Percentiles rank a stretch among this genome's conserved stretches.
Evolutionary conservation across 2,888 invertebrate species (phyloP).

Genomic region (Andrena praecox): DNA sequence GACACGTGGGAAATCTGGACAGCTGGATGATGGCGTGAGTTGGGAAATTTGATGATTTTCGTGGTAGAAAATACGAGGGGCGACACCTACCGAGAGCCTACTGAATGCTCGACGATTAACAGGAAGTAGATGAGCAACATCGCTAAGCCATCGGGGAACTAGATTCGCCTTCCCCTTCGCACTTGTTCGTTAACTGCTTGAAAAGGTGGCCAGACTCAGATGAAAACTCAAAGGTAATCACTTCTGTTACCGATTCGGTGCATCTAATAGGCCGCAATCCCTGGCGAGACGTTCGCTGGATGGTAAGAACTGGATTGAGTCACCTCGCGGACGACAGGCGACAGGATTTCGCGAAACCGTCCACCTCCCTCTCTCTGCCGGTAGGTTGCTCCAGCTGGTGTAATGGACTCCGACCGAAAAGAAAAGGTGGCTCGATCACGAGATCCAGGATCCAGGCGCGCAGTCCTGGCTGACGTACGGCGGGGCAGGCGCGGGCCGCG

Average conservation of each 20-base stretch:
- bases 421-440: conserved; percentile 47
- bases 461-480: conserved; percentile 41
- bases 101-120: background rate
- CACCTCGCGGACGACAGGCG: background rate
- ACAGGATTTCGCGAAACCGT: conserved; percentile 30
- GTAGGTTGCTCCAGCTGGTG: conserved; percentile 34
- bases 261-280: background rate
- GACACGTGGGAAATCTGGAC: conserved; percentile 69
- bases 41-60: background rate
- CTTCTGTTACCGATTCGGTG: background rate
- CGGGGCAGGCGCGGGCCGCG: background rate
- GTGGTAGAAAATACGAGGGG: background rate
- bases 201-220: background rate
- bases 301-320: conserved; percentile 7
- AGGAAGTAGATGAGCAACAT: background rate
- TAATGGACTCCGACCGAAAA: conserved; percentile 61
- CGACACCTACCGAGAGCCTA: background rate
- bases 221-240: no score
- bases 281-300: background rate
- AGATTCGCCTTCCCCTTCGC: background rate
- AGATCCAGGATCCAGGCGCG: conserved; percentile 10
- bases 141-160: background rate
- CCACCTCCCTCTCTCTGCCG: background rate
- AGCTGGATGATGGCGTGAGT: background rate
- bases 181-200: background rate